Conservation (phyloP, 2,113 vertebrate genomes). For the Ranitomeya imitator region DNA sequence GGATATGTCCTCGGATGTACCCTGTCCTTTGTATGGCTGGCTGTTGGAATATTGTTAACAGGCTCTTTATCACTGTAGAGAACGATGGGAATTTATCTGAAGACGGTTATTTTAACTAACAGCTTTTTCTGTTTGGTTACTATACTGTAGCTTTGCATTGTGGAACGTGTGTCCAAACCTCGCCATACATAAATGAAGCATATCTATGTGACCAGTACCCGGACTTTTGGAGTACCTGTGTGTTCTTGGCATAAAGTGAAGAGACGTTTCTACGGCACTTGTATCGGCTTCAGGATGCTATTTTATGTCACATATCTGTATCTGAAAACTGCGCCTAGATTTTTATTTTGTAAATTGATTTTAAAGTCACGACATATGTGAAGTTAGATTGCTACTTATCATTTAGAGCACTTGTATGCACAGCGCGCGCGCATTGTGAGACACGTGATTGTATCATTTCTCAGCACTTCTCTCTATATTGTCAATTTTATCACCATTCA, state of each 20-base stretch:
- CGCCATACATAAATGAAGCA: constrained; percentile 29
- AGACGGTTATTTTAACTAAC: constrained; percentile 40
- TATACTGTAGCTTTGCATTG: constrained; percentile 51
- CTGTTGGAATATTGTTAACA: constrained; percentile 84
- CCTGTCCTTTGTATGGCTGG: constrained; percentile 83
- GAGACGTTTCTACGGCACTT: constrained; percentile 39
- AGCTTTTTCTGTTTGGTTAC: constrained; percentile 15
- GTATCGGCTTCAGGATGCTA: constrained; percentile 18
- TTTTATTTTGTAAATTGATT: neutral
- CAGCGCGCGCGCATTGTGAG: neutral
- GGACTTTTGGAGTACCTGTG: constrained; percentile 8
- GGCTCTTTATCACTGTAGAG: constrained; percentile 51
- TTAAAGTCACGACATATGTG: neutral
- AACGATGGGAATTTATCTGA: constrained; percentile 28
- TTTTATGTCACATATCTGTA: constrained; percentile 48
- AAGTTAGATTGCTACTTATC: neutral
- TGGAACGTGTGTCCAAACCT: constrained; percentile 16
- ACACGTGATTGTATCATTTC: constrained; percentile 16
- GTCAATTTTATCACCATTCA: neutral
- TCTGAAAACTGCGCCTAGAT: neutral
- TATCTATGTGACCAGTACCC: constrained; percentile 43
- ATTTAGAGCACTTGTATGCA: neutral
- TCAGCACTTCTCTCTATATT: neutral
- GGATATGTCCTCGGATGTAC: constrained; percentile 60
- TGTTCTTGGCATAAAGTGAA: constrained; percentile 40